phyloP scores from a whole-genome alignment of 2,797 vertebrate genomes.

The Varecia variegata region DNA sequence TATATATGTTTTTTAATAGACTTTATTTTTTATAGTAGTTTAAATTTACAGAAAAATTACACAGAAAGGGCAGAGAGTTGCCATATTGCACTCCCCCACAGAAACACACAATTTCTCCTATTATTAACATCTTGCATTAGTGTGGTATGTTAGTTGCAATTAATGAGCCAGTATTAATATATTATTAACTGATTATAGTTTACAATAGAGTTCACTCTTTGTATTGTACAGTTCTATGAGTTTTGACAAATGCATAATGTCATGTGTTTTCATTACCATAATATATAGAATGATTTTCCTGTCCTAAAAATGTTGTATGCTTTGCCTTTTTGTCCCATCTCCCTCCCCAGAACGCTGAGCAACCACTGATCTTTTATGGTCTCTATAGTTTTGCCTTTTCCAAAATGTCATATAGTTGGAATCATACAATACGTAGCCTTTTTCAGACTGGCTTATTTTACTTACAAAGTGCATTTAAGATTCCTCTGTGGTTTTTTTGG shows the following conservation, averaged over 20 bases:
- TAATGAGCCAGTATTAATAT: not conserved
- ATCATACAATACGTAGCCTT: not conserved
- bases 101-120: not conserved
- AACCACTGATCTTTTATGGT: not conserved
- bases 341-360: not conserved
- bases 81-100: rapidly evolving
- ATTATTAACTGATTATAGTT: not conserved
- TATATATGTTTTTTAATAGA: not conserved
- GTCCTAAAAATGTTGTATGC: not conserved
- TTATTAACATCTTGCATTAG: not conserved
- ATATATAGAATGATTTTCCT: not conserved
- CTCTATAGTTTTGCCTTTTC: not conserved
- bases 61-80: not conserved
- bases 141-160: not conserved
- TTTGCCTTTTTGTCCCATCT: not conserved
- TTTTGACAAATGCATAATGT: not conserved
- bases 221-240: not conserved
- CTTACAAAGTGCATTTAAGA: not conserved
- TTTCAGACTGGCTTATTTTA: not conserved
- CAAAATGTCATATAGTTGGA: not conserved
- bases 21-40: not conserved
- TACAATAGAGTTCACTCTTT: not conserved
- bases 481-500: not conserved
- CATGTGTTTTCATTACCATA: not conserved
- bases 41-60: not conserved